phyloP scores from a whole-genome alignment of 2,113 vertebrate species.

The Erpornis zantholeuca region DNA sequence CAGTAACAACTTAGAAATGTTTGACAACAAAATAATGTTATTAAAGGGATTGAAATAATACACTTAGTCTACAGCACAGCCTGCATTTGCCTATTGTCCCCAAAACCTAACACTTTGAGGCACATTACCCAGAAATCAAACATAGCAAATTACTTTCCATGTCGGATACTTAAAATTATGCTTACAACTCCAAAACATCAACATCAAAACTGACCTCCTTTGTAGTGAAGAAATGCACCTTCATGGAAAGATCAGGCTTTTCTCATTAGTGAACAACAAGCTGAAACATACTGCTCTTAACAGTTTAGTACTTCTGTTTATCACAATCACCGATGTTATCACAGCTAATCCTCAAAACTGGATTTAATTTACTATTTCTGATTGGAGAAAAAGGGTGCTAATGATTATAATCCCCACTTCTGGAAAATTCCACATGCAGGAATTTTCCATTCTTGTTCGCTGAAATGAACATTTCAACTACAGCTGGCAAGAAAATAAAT shows the following conservation, averaged over 20 bases:
- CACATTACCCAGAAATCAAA: not conserved
- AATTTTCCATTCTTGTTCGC: constrained; percentile 12
- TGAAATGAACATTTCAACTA: not conserved
- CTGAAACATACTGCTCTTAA: not conserved
- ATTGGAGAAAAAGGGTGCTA: not conserved
- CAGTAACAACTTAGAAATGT: not conserved
- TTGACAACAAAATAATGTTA: not conserved
- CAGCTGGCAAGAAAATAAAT: not conserved
- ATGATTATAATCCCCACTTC: not conserved
- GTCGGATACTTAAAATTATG: not conserved
- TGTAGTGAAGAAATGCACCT: not conserved
- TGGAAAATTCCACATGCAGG: constrained; percentile 31
- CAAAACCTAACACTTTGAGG: not conserved
- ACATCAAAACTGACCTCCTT: too few relatives aligned
- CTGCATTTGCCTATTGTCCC: not conserved
- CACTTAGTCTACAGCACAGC: not conserved
- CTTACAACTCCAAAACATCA: not conserved
- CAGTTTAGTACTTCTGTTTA: not conserved
- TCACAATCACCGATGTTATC: not conserved
- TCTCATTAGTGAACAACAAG: not conserved
- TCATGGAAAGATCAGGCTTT: not conserved
- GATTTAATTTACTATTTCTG: not conserved
- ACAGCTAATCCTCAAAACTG: not conserved
- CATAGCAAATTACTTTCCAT: not conserved
- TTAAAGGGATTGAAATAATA: not conserved